Conservation (phyloP, 2,797 vertebrate species). For the Mus spretus region DNA sequence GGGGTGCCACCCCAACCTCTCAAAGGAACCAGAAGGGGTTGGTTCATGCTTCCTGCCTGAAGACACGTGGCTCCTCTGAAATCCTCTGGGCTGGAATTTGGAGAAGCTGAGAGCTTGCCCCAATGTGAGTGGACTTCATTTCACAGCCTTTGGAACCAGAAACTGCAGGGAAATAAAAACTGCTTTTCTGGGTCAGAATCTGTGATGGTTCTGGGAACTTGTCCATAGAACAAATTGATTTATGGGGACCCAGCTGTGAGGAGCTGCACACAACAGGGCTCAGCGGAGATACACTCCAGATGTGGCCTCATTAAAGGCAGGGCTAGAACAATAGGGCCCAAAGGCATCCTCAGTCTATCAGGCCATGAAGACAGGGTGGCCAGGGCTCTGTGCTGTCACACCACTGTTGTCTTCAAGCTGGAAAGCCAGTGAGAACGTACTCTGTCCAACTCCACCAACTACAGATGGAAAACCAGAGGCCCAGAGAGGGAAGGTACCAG, state of each 20-base stretch:
- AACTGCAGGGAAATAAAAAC: slow-evolving; percentile 69
- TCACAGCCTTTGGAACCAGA: slow-evolving; percentile 62
- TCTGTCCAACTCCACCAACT: not conserved
- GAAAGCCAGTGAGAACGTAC: not conserved
- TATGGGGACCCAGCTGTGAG: slow-evolving; percentile 81
- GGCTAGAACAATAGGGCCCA: slow-evolving; percentile 14
- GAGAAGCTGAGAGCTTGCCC: not conserved
- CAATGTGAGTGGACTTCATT: not conserved
- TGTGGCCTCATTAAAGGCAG: slow-evolving; percentile 76
- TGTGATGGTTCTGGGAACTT: slow-evolving; percentile 82
- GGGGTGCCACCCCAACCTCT: not conserved
- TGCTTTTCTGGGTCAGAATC: slow-evolving; percentile 76
- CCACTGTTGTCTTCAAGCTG: not conserved
- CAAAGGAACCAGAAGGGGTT: not conserved
- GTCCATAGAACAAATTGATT: slow-evolving; percentile 80
- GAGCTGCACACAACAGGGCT: slow-evolving; percentile 72
- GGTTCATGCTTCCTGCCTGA: not conserved
- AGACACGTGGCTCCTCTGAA: not conserved
- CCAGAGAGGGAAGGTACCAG: not conserved
- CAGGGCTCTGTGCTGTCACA: not conserved
- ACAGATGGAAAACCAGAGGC: not conserved
- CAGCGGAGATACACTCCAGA: slow-evolving; percentile 78
- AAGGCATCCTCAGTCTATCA: not conserved
- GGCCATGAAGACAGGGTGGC: slow-evolving; percentile 17
- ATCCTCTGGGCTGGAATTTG: rapidly evolving